Evolutionary conservation across 2,113 vertebrate species (phyloP).

Genomic region (Pygoscelis adeliae): DNA sequence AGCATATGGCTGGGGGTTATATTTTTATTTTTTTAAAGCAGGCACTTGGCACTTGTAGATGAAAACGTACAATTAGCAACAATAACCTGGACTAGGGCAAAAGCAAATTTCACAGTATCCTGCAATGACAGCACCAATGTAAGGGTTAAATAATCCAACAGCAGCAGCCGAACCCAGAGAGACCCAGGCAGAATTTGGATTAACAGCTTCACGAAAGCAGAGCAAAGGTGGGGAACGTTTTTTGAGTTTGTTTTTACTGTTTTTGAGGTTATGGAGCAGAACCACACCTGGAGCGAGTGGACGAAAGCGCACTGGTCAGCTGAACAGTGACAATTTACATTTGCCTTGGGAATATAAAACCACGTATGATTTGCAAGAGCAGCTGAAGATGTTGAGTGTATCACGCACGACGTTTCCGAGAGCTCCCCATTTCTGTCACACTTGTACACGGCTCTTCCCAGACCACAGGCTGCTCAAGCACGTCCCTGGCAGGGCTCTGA

Average conservation of each 20-base stretch:
- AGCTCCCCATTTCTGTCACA: neutral
- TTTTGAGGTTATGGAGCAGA: neutral
- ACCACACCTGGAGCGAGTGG: neutral
- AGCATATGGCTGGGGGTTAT: neutral
- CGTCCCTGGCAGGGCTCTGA: neutral
- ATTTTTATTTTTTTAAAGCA: neutral
- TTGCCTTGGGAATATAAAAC: neutral
- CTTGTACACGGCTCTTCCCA: fast-evolving
- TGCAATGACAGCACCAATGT: neutral
- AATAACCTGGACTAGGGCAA: neutral
- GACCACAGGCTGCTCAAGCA: neutral
- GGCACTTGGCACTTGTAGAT: slow-evolving; percentile 3
- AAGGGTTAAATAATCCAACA: neutral
- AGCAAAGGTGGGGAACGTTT: neutral
- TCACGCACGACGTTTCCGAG: fast-evolving
- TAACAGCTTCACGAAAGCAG: neutral
- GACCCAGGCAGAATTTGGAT: neutral
- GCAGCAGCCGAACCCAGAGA: neutral
- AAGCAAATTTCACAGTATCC: neutral
- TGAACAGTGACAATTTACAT: neutral
- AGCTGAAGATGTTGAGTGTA: neutral
- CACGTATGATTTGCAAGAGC: neutral
- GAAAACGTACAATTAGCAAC: slow-evolving; percentile 1
- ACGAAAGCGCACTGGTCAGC: neutral
- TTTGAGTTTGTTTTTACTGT: neutral